These are phyloP conservation scores for Chanos chanos DNA, from an alignment of 2,797 vertebrate species.

Conservation along the genomic window DNA sequence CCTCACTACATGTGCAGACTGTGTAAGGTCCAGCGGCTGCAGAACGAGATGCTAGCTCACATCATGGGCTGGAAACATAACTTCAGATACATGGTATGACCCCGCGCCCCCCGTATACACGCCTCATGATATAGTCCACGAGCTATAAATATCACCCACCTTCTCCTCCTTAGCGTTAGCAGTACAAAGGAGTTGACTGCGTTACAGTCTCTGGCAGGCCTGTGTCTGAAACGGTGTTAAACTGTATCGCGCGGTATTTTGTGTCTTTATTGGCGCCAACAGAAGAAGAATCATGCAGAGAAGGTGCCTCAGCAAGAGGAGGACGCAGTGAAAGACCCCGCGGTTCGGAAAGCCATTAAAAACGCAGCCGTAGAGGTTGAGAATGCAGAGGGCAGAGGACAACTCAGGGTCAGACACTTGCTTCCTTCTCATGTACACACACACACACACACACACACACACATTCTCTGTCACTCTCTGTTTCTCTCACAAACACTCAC, in stretches of 20 bases:
- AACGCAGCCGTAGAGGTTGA: constrained; percentile 63
- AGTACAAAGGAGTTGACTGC: too few species aligned
- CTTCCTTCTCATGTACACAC: too few species aligned
- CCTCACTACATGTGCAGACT: constrained; percentile 79
- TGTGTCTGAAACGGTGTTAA: background rate
- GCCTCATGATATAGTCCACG: too few species aligned
- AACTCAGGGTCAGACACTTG: constrained; percentile 64
- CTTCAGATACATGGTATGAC: constrained; percentile 70
- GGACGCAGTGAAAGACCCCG: constrained; percentile 58
- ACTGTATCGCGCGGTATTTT: background rate
- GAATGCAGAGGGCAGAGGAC: constrained; percentile 65
- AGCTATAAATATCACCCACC: too few species aligned
- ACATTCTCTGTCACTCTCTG: too few species aligned
- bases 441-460: background rate
- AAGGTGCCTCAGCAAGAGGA: constrained; percentile 63
- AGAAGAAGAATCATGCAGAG: constrained; percentile 66
- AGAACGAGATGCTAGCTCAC: constrained; percentile 72
- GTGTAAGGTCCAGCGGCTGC: constrained; percentile 64
- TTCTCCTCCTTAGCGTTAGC: too few species aligned
- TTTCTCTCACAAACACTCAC: background rate
- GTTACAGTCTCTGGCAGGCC: background rate
- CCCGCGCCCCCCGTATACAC: too few species aligned
- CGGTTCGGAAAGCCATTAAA: constrained; percentile 62
- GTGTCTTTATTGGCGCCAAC: background rate
- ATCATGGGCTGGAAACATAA: constrained; percentile 75